Evolutionary conservation across 2,113 vertebrate species (phyloP).

Genomic region (Callospermophilus lateralis): DNA sequence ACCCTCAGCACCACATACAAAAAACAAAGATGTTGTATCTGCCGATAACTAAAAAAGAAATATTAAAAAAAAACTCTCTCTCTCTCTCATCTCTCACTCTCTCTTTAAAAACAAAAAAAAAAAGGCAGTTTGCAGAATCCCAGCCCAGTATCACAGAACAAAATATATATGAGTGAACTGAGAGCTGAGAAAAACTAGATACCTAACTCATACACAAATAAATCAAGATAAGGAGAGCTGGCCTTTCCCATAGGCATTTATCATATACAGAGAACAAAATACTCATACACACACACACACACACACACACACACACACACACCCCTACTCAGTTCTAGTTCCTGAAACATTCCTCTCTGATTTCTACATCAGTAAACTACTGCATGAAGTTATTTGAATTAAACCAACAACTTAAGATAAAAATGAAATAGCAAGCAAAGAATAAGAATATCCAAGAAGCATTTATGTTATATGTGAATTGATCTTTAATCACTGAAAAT

Average conservation of each 20-base stretch:
- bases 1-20: no score
- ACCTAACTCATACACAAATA: neutral
- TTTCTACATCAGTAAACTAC: neutral
- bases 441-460: neutral
- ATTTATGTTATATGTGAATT: neutral
- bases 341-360: neutral
- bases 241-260: neutral
- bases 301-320: no score
- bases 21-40: no score
- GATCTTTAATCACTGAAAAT: neutral
- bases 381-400: neutral
- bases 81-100: no score
- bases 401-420: neutral
- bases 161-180: neutral
- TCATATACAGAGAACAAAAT: neutral
- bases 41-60: no score
- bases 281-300: neutral
- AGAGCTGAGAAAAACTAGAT: neutral
- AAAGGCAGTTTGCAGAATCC: neutral
- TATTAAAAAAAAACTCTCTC: no score
- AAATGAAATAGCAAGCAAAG: neutral
- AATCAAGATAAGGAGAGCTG: neutral
- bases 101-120: no score
- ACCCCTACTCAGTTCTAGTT: neutral
- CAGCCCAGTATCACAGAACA: neutral